Percentiles rank a stretch among this genome's conserved stretches.
phyloP scores from a whole-genome alignment of 2,113 vertebrate genomes.

The Mormoops blainvillei region DNA sequence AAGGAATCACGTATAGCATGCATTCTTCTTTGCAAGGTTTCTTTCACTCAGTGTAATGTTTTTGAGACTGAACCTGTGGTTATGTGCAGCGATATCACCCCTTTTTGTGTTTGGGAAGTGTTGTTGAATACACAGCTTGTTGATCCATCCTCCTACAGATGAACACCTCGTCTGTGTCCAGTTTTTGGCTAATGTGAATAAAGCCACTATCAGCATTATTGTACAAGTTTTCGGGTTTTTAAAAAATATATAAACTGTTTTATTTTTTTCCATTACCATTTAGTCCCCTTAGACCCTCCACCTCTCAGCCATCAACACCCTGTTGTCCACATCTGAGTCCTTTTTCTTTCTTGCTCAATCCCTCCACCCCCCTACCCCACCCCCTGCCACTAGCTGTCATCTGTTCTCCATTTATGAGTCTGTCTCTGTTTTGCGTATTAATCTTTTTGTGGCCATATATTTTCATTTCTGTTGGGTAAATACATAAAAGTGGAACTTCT shows the following conservation, averaged over 20 bases:
- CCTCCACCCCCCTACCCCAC: no score
- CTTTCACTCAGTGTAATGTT: neutral
- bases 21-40: neutral
- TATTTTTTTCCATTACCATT: no score
- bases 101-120: neutral
- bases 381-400: no score
- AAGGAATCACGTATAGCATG: neutral
- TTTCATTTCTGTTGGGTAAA: neutral
- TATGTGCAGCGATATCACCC: neutral
- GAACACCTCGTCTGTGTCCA: neutral
- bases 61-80: neutral
- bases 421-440: no score
- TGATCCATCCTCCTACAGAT: neutral
- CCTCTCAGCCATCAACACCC: no score
- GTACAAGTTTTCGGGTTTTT: neutral
- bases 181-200: neutral
- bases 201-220: neutral
- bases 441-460: neutral
- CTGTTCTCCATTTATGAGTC: no score
- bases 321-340: no score
- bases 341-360: no score
- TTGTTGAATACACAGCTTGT: neutral
- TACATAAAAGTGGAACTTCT: neutral
- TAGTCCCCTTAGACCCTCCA: no score
- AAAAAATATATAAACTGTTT: no score